Evolutionary conservation across 2,113 vertebrate genomes (phyloP).

Genomic region (Lasiurus borealis): DNA sequence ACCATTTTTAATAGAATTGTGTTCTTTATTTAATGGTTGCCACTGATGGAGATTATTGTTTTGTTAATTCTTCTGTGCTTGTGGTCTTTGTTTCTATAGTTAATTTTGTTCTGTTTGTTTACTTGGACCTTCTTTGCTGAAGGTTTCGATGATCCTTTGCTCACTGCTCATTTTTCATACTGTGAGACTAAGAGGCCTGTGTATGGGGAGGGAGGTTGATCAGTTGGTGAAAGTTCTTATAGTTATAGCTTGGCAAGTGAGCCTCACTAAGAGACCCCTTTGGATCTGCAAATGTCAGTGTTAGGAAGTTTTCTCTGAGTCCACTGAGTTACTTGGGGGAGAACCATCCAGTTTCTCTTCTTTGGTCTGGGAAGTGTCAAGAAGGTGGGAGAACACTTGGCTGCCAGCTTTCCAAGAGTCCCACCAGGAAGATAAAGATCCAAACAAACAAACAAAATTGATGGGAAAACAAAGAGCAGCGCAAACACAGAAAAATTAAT

Average conservation of each 20-base stretch:
- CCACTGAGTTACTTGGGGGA: background rate
- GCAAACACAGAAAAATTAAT: background rate
- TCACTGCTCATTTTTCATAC: background rate
- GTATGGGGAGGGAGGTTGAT: background rate
- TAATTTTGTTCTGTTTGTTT: background rate
- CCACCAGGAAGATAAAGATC: background rate
- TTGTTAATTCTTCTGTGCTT: background rate
- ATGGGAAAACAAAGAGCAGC: background rate
- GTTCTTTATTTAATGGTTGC: background rate
- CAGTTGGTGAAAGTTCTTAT: background rate
- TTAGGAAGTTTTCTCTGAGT: background rate
- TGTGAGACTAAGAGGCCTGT: background rate
- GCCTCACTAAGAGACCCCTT: background rate
- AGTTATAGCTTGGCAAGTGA: background rate
- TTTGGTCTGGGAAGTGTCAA: background rate
- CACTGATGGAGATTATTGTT: background rate
- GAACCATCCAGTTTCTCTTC: background rate
- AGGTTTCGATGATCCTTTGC: background rate
- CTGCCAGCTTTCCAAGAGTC: background rate
- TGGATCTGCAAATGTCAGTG: background rate
- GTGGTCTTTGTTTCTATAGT: background rate
- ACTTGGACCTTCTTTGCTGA: background rate
- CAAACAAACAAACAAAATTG: background rate
- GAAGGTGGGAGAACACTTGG: rapidly evolving
- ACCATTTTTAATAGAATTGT: no score